phyloP scores from a whole-genome alignment of 2,797 vertebrate species.

The Tokudaia muenninki region DNA sequence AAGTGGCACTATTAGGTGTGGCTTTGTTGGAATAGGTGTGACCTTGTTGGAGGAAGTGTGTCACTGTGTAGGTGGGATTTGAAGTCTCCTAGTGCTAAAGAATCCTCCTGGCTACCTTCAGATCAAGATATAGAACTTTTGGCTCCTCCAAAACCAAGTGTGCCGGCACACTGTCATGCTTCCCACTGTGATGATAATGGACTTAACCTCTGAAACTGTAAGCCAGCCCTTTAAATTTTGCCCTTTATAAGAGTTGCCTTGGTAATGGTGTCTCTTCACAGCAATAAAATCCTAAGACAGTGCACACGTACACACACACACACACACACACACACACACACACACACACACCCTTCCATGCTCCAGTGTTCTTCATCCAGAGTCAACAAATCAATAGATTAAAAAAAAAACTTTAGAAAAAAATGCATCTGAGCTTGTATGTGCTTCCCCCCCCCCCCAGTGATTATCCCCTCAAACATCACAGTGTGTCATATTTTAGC shows the following conservation, averaged over 20 bases:
- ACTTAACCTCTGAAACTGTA: background rate
- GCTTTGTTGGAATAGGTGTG: background rate
- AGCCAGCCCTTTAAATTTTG: background rate
- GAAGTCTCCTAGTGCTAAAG: background rate
- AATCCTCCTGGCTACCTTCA: background rate
- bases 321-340: background rate
- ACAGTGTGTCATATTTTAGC: background rate
- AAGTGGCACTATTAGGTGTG: background rate
- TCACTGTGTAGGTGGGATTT: background rate
- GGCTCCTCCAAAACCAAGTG: background rate
- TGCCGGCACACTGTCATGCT: background rate
- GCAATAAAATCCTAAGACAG: background rate
- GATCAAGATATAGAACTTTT: background rate
- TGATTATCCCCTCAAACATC: background rate
- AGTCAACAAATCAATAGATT: background rate
- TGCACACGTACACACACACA: too few relatives aligned
- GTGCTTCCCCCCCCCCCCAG: too few relatives aligned
- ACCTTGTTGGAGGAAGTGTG: background rate
- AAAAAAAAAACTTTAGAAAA: background rate
- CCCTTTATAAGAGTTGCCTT: background rate
- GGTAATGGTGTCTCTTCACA: background rate
- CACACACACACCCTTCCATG: background rate
- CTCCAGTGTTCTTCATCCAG: background rate
- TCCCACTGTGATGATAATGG: background rate
- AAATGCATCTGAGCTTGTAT: background rate